These are phyloP conservation scores for Epizoanthus stellaris DNA, from an alignment of 92 coral and sea anemone genomes.

Conservation along the genomic window DNA sequence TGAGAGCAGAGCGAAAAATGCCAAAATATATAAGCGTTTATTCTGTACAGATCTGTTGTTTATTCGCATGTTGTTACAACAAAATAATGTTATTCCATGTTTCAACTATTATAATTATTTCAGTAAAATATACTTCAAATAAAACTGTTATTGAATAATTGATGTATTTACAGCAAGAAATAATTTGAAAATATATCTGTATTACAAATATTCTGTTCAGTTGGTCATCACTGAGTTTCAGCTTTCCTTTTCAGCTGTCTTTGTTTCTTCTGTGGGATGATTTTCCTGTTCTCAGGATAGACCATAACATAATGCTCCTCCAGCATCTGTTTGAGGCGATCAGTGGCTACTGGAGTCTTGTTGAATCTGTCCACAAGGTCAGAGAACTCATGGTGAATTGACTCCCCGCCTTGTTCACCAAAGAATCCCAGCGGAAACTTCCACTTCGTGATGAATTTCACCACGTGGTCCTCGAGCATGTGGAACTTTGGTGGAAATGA, in stretches of 20 bases:
- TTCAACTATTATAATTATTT: too few species aligned
- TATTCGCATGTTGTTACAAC: too few species aligned
- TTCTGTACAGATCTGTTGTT: too few species aligned
- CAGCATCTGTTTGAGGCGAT: constrained; percentile 9
- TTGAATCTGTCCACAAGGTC: not conserved
- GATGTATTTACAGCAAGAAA: too few species aligned
- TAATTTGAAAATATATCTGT: too few species aligned
- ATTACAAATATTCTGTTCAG: too few species aligned
- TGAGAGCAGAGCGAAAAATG: too few species aligned
- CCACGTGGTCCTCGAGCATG: constrained; percentile 27
- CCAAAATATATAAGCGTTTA: too few species aligned
- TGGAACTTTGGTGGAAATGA: constrained; percentile 18
- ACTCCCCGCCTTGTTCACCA: constrained; percentile 38
- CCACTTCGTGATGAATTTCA: not conserved
- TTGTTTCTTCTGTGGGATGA: constrained; percentile 22
- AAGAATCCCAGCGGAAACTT: not conserved
- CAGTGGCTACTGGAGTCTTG: not conserved
- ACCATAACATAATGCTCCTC: constrained; percentile 20
- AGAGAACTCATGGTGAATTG: constrained; percentile 26
- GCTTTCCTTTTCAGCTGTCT: not conserved
- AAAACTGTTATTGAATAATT: too few species aligned
- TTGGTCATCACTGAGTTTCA: too few species aligned
- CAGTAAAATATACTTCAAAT: too few species aligned
- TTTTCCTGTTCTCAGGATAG: constrained; percentile 13
- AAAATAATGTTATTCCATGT: too few species aligned